phyloP scores from a whole-genome alignment of 2,888 invertebrate genomes.

The Drosophila macrospina region DNA sequence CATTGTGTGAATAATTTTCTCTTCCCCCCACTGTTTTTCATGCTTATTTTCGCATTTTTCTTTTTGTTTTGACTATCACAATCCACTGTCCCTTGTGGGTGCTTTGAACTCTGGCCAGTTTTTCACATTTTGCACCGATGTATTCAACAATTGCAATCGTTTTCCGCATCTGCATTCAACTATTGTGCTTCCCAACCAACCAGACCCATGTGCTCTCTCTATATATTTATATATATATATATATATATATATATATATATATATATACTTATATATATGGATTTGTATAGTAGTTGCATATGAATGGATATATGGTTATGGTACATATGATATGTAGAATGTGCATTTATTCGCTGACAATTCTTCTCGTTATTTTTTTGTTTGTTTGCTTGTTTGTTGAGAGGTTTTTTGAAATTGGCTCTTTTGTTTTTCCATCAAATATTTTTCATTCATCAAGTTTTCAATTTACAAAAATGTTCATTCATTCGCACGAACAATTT shows the following conservation, averaged over 20 bases:
- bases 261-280: background rate
- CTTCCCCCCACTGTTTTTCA: background rate
- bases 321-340: constrained; percentile 19
- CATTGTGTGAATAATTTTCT: constrained; percentile 42
- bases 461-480: constrained; percentile 82
- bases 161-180: constrained; percentile 25
- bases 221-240: background rate
- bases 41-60: constrained; percentile 4
- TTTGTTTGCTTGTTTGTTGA: constrained; percentile 48
- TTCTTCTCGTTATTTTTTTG: constrained; percentile 28
- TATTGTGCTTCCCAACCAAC: constrained; percentile 26
- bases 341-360: constrained; percentile 60
- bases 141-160: constrained; percentile 28
- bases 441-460: constrained; percentile 84
- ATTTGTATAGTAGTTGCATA: background rate
- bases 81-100: constrained; percentile 10
- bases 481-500: constrained; percentile 80
- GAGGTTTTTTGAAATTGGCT: constrained; percentile 56
- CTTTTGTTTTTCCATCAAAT: constrained; percentile 82
- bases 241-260: background rate
- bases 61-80: constrained; percentile 15
- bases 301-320: background rate
- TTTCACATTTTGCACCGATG: constrained; percentile 14
- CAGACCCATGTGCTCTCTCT: background rate
- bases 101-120: constrained; percentile 18